These are phyloP conservation scores for Malurus melanocephalus DNA, from an alignment of 2,113 vertebrate species.

Conservation along the genomic window DNA sequence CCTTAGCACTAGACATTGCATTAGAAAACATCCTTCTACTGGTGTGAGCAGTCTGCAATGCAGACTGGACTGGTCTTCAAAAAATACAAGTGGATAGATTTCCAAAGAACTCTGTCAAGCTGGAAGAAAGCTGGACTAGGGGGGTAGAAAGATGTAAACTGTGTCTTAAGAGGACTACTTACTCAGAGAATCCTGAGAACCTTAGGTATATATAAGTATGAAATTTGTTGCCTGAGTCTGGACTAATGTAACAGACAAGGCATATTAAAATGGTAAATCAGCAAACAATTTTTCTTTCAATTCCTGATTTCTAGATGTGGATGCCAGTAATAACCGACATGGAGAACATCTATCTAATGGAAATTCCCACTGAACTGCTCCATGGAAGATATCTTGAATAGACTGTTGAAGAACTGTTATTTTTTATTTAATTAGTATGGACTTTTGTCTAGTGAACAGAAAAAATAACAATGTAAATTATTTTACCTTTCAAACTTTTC, in stretches of 20 bases:
- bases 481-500: constrained; percentile 65
- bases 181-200: not conserved
- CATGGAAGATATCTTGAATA: constrained; percentile 27
- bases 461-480: constrained; percentile 65
- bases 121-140: not conserved
- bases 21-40: not conserved
- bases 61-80: not conserved
- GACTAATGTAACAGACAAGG: not conserved
- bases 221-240: not conserved
- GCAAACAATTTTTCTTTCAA: not conserved
- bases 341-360: constrained; percentile 60
- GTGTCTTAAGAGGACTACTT: not conserved
- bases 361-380: constrained; percentile 54
- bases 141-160: not conserved
- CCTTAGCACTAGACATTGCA: not conserved
- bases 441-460: constrained; percentile 53
- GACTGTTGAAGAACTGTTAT: constrained; percentile 57
- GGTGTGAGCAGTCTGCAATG: not conserved
- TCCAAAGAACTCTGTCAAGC: fast-evolving
- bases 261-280: not conserved
- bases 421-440: constrained; percentile 68
- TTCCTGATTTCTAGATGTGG: constrained; percentile 55
- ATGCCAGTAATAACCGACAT: constrained; percentile 44
- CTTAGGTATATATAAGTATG: not conserved
- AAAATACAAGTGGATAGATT: not conserved